Evolutionary conservation across 2,113 vertebrate species (phyloP), one percentile per base, ranked within the genome.

Genomic region (Anoura caudifer): DNA sequence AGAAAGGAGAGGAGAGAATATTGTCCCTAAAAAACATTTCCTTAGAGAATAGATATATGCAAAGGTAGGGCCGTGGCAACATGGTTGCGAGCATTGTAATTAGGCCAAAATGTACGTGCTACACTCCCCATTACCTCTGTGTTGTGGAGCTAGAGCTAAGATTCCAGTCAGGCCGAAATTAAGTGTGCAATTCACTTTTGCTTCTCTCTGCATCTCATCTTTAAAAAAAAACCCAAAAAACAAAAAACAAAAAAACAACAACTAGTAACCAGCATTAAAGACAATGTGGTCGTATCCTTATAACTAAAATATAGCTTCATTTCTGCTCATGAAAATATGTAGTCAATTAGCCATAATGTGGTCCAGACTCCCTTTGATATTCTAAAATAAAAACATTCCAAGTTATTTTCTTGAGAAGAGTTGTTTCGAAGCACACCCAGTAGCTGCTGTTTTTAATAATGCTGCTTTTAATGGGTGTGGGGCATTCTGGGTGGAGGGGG

Each of bases 311-410:
- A 97, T 77, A 97, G 97, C 91, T 97, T 97, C 91, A 95, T 96
- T 96, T 97, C 95, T 97, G 65, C 84, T 90, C 83, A 28, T 92
- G 95, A 92, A 98, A 98, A 98, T 97, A 97, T 97, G 97, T 65
- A 97, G 97, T 95, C 95, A 97, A 97, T 98, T 98, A 97, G 83
- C 97, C 89, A 84, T 97, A 98, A 97, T 97, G 95, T 96, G 97
- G 97, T 97, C 97, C 97, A 98, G 97, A 97, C 96, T 96, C 59
- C 76, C 96, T 98, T 97, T 98, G 97, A 97, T 97, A 98, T 97
- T 96, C 95, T 97, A 97, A 97, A 97, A 97, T 97, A 97, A 97
- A 98, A 97, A 97, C 97, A 98, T 98, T 98, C 97, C 97, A 97
- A 97, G 93, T 97, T 97, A 97, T 97, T 98, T 97, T 97, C 96